A percentile compares a stretch with the other conserved stretches of the same genome.
phyloP scores from a whole-genome alignment of 1,140 invertebrate genomes.

The Rhopalosiphum padi region DNA sequence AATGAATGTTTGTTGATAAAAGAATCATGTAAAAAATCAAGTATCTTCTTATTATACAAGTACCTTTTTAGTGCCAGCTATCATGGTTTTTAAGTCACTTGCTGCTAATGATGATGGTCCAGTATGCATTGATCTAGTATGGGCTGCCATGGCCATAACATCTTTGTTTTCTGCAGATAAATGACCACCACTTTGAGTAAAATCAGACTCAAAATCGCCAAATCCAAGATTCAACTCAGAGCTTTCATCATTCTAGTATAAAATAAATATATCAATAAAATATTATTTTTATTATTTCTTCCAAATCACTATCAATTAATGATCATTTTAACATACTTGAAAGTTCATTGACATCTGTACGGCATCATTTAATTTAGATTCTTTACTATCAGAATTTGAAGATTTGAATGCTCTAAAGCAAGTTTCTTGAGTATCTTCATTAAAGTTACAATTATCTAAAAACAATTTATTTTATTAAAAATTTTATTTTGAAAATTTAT shows the following conservation, averaged over 20 bases:
- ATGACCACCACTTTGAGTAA: conserved; percentile 31
- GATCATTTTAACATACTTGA: conserved; percentile 56
- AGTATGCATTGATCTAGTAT: conserved; percentile 55
- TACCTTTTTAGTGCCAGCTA: conserved; percentile 54
- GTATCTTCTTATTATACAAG: neutral
- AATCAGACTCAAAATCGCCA: conserved; percentile 55
- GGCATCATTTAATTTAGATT: conserved; percentile 65
- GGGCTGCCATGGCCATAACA: conserved; percentile 22
- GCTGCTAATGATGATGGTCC: conserved; percentile 48
- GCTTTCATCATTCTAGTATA: conserved; percentile 49
- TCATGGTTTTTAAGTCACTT: conserved; percentile 52
- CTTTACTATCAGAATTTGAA: conserved; percentile 68
- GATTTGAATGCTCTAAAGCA: conserved; percentile 70
- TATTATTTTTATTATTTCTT: neutral
- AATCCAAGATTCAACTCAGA: conserved; percentile 53
- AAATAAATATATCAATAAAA: neutral
- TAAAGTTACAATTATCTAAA: conserved; percentile 61
- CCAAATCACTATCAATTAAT: neutral
- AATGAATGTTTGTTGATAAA: neutral
- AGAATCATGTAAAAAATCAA: too few relatives aligned
- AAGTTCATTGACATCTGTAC: conserved; percentile 71
- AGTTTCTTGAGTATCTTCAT: conserved; percentile 63
- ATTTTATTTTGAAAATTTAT: neutral
- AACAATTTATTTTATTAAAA: neutral
- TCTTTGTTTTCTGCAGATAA: conserved; percentile 39